phyloP scores from a whole-genome alignment of 1,140 invertebrate species.

The Caenorhabditis tropicalis region DNA sequence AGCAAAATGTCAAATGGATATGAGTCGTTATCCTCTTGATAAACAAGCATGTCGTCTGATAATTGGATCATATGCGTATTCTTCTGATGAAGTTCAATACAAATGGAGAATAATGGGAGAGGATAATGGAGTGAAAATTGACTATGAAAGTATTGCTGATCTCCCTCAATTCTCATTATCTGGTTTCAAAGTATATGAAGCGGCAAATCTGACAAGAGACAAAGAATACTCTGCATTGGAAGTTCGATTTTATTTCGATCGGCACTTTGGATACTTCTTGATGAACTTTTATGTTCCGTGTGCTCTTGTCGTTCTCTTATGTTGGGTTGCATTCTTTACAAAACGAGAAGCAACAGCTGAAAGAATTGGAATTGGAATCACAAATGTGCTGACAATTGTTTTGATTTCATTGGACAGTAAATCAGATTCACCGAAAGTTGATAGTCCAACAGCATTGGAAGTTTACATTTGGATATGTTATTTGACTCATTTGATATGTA shows the following conservation, averaged over 20 bases:
- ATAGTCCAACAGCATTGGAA: conserved; percentile 97
- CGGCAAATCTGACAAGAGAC: conserved; percentile 49
- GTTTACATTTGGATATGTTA: conserved; percentile 99
- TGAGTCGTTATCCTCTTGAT: conserved; percentile 95
- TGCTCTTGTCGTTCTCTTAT: conserved; percentile 89
- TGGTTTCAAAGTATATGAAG: conserved; percentile 54
- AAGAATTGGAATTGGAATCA: conserved; percentile 75
- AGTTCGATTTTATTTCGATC: conserved; percentile 73
- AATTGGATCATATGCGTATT: conserved; percentile 89
- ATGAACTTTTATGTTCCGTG: conserved; percentile 92
- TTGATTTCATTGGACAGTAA: conserved; percentile 54
- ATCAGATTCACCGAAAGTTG: conserved; percentile 76
- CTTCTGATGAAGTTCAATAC: conserved; percentile 41
- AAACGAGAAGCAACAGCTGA: conserved; percentile 77
- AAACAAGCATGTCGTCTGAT: conserved; percentile 85
- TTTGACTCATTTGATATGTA: conserved; percentile 85
- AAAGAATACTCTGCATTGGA: conserved; percentile 70
- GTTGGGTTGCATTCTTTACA: conserved; percentile 94
- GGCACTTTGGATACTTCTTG: conserved; percentile 81
- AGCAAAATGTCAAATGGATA: conserved; percentile 93
- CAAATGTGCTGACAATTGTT: conserved; percentile 57
- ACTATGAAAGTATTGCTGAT: conserved; percentile 55
- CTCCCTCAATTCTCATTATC: conserved; percentile 57
- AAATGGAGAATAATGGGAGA: conserved; percentile 44
- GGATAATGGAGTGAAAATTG: conserved; percentile 55